Conservation (phyloP, 2,797 vertebrate species). For the Sciaenops ocellatus region DNA sequence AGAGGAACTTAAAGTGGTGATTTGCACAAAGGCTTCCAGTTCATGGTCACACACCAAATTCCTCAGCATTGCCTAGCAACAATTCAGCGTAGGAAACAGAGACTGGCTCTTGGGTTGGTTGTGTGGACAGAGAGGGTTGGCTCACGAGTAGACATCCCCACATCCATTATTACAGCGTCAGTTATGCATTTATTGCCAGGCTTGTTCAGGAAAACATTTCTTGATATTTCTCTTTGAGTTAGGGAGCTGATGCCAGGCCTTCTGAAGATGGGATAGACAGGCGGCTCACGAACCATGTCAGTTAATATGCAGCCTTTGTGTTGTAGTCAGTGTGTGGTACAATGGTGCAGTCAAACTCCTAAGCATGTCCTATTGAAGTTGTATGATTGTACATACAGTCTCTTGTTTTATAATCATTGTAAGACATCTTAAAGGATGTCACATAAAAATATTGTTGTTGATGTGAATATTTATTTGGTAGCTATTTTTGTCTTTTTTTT, state of each 20-base stretch:
- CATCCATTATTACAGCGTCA: conserved; percentile 66
- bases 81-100: conserved; percentile 69
- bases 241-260: conserved; percentile 56
- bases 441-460: conserved; percentile 77
- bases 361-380: conserved; percentile 86
- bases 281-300: conserved; percentile 69
- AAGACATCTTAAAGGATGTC: conserved; percentile 79
- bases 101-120: conserved; percentile 62
- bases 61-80: conserved; percentile 84
- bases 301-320: conserved; percentile 84
- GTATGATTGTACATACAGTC: conserved; percentile 85
- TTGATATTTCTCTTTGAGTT: conserved; percentile 57
- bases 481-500: conserved; percentile 56
- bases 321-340: conserved; percentile 82
- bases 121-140: conserved; percentile 67
- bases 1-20: conserved; percentile 74
- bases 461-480: conserved; percentile 87
- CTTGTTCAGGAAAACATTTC: conserved; percentile 37
- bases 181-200: conserved; percentile 61
- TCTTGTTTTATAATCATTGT: conserved; percentile 87
- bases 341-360: conserved; percentile 83
- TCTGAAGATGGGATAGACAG: conserved; percentile 52
- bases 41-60: conserved; percentile 83
- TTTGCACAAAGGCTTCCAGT: conserved; percentile 83
- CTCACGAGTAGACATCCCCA: conserved; percentile 68